Percentiles rank a stretch among this genome's conserved stretches.
Evolutionary conservation across 1,140 invertebrate genomes (phyloP).

Genomic region (Teleopsis dalmanni): DNA sequence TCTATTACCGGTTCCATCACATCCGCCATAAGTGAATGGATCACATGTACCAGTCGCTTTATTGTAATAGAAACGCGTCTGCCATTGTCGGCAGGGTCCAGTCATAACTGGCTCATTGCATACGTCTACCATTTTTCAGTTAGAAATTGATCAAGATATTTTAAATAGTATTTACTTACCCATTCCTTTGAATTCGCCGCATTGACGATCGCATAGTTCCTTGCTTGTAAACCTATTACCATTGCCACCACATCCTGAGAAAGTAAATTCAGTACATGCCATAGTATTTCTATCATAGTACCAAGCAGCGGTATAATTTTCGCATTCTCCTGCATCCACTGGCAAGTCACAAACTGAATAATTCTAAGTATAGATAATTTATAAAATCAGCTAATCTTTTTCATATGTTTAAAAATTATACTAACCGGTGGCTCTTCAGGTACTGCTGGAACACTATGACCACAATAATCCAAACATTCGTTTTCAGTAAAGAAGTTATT

Average conservation of each 20-base stretch:
- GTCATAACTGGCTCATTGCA: slow-evolving; percentile 54
- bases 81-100: slow-evolving; percentile 60
- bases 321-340: slow-evolving; percentile 65
- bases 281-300: slow-evolving; percentile 61
- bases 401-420: not conserved
- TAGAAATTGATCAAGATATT: not conserved
- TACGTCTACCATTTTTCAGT: slow-evolving; percentile 47
- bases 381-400: not conserved
- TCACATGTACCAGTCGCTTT: slow-evolving; percentile 49
- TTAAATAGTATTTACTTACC: no score
- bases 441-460: slow-evolving; percentile 12
- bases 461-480: slow-evolving; percentile 77
- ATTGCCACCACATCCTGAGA: slow-evolving; percentile 77
- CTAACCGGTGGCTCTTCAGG: slow-evolving; percentile 5
- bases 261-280: slow-evolving; percentile 64
- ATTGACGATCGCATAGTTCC: slow-evolving; percentile 74
- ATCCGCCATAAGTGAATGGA: slow-evolving; percentile 75
- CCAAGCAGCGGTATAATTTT: slow-evolving; percentile 56
- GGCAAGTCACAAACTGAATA: slow-evolving; percentile 49
- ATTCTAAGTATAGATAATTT: slow-evolving; percentile 31
- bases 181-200: slow-evolving; percentile 62
- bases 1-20: slow-evolving; percentile 77
- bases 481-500: slow-evolving; percentile 79
- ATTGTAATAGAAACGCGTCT: slow-evolving; percentile 63
- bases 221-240: slow-evolving; percentile 70